phyloP scores from a whole-genome alignment of 2,113 vertebrate genomes.

The Himantopus leucocephalus region DNA sequence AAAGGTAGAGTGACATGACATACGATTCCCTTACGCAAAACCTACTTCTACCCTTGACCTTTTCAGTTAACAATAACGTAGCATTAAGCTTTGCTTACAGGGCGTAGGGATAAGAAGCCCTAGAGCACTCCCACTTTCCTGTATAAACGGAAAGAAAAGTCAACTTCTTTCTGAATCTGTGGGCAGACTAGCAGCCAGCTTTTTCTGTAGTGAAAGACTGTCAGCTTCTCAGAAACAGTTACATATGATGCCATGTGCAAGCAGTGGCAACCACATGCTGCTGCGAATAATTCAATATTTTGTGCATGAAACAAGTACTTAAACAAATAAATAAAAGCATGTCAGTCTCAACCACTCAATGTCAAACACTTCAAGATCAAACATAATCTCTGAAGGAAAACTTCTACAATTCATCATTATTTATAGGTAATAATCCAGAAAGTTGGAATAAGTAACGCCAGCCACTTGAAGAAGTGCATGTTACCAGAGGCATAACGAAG shows the following conservation, averaged over 20 bases:
- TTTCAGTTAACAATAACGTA: not conserved
- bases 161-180: not conserved
- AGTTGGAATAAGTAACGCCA: not conserved
- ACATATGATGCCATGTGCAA: not conserved
- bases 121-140: not conserved
- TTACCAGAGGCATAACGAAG: not conserved
- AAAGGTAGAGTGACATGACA: not conserved
- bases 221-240: not conserved
- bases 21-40: accelerated
- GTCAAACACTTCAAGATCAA: not conserved
- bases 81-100: not conserved
- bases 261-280: not conserved
- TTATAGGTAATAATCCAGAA: not conserved
- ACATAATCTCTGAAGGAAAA: not conserved
- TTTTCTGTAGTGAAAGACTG: not conserved
- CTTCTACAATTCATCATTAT: not conserved
- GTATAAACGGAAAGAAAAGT: not conserved
- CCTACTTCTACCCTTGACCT: not conserved
- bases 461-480: not conserved
- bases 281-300: not conserved
- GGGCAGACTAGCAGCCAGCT: not conserved
- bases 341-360: not conserved
- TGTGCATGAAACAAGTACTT: not conserved
- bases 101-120: not conserved
- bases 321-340: not conserved